Evolutionary conservation across 2,797 vertebrate genomes (phyloP), one percentile per base, ranked within the genome.

Genomic region (Cyclura pinguis): DNA sequence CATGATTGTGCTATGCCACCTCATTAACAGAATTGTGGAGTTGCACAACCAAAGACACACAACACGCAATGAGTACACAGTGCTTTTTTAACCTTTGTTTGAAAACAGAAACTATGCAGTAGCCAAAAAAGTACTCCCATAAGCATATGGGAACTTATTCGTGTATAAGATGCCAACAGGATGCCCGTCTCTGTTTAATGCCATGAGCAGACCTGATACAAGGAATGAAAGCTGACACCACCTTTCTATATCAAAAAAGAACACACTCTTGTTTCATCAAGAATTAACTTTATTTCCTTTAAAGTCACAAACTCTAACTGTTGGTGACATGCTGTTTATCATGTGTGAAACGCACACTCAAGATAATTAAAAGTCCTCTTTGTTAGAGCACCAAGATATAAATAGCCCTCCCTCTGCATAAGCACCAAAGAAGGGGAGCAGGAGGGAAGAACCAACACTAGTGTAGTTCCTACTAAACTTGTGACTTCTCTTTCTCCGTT

Each of bases 321-420:
- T 38, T 29, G 38, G 16, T 2, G 16, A 81, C 76, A 88, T 22
- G 55, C 16, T 32, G n/a, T 24, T 38, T 62, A 24, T 38, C 29
- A 64, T n/a, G 38, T 32, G 47, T 20, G 32, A n/a, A 47, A 85
- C 27, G 42, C 64, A 84, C 32, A 57, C 82, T 55, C 47, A 57
- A 83, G 47, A 85, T 76, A 74, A 74, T 85, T 88, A 67, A 87
- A 64, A 6, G 20, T 38, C 64, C 3, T 32, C 67, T 88, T 69
- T 10, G 1, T 72, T n/a, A 38, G 14, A 47, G 59, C n/a, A 35
- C n/a, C 64, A 80, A 9, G 78, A 83, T 50, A 92, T 92, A 92
- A 92, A 92, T 92, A 92, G 83, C 4, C 1, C 2, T 7, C 16
- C 67, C 80, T 85, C 88, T 84, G 35, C 9, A 42, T 9, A 35